These are phyloP conservation scores for Lacerta agilis DNA, from an alignment of 2,797 vertebrate species.

Conservation along the genomic window DNA sequence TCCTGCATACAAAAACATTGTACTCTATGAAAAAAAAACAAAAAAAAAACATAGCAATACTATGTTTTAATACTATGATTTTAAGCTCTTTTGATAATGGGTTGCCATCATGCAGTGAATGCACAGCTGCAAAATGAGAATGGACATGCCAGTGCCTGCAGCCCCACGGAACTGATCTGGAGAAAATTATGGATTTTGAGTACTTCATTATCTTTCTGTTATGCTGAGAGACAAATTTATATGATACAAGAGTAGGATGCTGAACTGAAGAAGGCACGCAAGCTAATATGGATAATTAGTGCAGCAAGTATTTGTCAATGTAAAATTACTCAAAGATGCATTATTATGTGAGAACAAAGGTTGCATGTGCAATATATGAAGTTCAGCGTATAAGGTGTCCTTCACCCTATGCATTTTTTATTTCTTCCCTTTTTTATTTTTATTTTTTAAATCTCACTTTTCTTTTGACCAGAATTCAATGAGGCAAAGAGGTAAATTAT, in stretches of 20 bases:
- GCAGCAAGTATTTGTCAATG: background rate
- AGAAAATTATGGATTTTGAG: slow-evolving; percentile 50
- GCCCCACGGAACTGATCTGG: slow-evolving; percentile 51
- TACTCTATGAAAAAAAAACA: background rate
- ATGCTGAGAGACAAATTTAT: slow-evolving; percentile 36
- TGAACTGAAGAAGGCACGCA: background rate
- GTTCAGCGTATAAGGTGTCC: background rate
- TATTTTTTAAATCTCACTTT: background rate
- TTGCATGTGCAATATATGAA: background rate
- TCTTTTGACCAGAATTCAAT: background rate
- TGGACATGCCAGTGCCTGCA: slow-evolving; percentile 23
- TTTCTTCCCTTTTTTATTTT: background rate
- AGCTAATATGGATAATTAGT: background rate
- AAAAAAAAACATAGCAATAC: slow-evolving; percentile 9
- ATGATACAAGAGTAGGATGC: slow-evolving; percentile 14
- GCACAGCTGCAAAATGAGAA: slow-evolving; percentile 41
- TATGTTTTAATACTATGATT: slow-evolving; percentile 31
- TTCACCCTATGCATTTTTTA: background rate
- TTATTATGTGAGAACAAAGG: background rate
- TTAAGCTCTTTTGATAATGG: slow-evolving; percentile 34
- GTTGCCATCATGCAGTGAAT: slow-evolving; percentile 20
- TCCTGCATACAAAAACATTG: slow-evolving; percentile 18
- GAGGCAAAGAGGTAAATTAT: background rate
- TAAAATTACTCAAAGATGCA: slow-evolving; percentile 9
- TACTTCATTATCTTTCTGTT: slow-evolving; percentile 44